phyloP scores from a whole-genome alignment of 1,140 invertebrate species.

The Drosophila grimshawi region DNA sequence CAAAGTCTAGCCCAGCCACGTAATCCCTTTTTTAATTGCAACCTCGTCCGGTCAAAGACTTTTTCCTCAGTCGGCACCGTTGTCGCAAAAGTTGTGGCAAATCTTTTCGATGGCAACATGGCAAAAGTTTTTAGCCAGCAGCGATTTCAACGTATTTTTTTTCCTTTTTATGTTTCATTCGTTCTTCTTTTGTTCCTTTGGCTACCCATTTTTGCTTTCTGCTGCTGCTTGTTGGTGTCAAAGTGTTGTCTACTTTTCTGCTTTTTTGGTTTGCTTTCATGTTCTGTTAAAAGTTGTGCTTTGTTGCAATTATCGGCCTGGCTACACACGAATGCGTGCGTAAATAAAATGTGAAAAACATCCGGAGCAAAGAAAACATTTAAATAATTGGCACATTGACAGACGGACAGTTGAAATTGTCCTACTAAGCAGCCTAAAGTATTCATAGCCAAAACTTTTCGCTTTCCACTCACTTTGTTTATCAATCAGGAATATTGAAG shows the following conservation, averaged over 20 bases:
- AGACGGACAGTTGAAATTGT: slow-evolving; percentile 26
- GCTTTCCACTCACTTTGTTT: slow-evolving; percentile 38
- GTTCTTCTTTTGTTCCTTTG: slow-evolving; percentile 14
- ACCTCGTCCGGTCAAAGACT: slow-evolving; percentile 43
- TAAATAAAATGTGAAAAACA: slow-evolving; percentile 57
- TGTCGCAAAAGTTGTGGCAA: slow-evolving; percentile 43
- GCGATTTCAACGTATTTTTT: slow-evolving; percentile 25
- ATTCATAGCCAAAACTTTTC: slow-evolving; percentile 59
- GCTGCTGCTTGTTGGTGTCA: slow-evolving; percentile 53
- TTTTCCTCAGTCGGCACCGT: slow-evolving; percentile 7
- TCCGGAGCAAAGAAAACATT: slow-evolving; percentile 46
- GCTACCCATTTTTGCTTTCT: slow-evolving; percentile 23
- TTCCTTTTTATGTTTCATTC: neutral
- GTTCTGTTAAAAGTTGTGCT: slow-evolving; percentile 57
- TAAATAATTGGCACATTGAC: slow-evolving; percentile 71
- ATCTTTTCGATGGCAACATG: slow-evolving; percentile 37
- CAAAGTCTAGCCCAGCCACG: slow-evolving; percentile 60
- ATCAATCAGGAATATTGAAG: slow-evolving; percentile 54
- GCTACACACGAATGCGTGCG: slow-evolving; percentile 79
- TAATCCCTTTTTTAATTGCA: slow-evolving; percentile 82
- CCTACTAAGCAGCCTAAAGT: slow-evolving; percentile 46
- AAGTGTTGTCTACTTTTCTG: slow-evolving; percentile 70
- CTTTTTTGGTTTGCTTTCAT: slow-evolving; percentile 42
- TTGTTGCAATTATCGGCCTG: slow-evolving; percentile 77
- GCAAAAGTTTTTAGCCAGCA: slow-evolving; percentile 48